Evolutionary conservation across 2,888 invertebrate species (phyloP), one percentile per base, ranked within the genome.

Genomic region (Limnephilus marmoratus): DNA sequence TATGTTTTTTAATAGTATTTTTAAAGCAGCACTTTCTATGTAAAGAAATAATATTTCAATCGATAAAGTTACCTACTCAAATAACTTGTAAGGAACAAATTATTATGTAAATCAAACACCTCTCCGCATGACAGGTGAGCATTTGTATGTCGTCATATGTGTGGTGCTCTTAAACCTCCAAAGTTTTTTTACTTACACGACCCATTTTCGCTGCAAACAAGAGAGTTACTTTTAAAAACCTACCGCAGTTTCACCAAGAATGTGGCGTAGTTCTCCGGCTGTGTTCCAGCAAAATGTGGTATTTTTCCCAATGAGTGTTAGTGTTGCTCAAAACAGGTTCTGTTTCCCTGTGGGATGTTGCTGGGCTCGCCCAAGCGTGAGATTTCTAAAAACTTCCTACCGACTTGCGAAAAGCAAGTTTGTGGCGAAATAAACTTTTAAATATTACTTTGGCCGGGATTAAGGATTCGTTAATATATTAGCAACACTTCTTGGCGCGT

Each of bases 381-480:
- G 91, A 91, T 90, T 90, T 90, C 89, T 15, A 90, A 90, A 92
- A 92, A 85, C 92, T 91, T 92, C 81, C 49, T 34, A 83, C 68
- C 49, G 83, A 91, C 83, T 89, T 80, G 81, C 82, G 83, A 91
- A n/a, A 86, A 81, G 37, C 85, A 92, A 81, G 82, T 92, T 91
- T 81, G 49, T 81, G 85, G 49, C 80, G 85, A 91, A 92, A 90
- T 91, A 92, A 92, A 92, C 91, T 92, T 92, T 92, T 92, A 92
- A 92, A 92, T 92, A 92, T 91, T 92, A 92, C 92, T 92, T 92
- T 92, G 91, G 91, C 80, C 29, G 68, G 89, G 90, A 92, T 90
- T 92, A 92, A 92, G 91, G 89, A 82, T 91, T 90, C 91, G 91
- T 90, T 92, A 83, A 53, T 80, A 90, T 92, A 90, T 85, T 85